Conservation (phyloP, 2,797 vertebrate genomes). For the Rhinella marina region DNA sequence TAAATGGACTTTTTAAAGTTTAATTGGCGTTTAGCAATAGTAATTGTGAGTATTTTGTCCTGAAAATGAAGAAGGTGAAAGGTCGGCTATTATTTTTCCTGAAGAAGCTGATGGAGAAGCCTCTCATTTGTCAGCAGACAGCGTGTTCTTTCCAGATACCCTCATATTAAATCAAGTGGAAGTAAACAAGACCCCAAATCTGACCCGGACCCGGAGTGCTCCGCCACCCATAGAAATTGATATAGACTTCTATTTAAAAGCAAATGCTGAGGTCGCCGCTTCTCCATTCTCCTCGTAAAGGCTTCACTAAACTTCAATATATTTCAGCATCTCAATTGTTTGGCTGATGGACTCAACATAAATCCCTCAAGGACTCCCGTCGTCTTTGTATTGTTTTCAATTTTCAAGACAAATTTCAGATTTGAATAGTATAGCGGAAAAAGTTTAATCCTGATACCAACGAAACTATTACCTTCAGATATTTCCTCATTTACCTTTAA, state of each 20-base stretch:
- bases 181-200: constrained; percentile 36
- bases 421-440: constrained; percentile 3
- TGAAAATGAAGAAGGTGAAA: background rate
- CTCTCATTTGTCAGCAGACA: constrained; percentile 39
- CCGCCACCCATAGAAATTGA: constrained; percentile 42
- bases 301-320: constrained; percentile 60
- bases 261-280: constrained; percentile 53
- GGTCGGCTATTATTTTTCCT: constrained; percentile 24
- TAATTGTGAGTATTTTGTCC: background rate
- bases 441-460: background rate
- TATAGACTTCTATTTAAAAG: constrained; percentile 58
- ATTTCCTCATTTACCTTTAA: background rate
- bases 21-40: constrained; percentile 7
- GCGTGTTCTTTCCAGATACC: constrained; percentile 35
- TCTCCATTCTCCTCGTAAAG: constrained; percentile 56
- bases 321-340: constrained; percentile 56
- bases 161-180: constrained; percentile 59
- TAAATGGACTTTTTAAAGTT: no score
- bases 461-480: background rate
- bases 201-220: constrained; percentile 45
- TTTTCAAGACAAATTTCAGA: constrained; percentile 29
- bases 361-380: constrained; percentile 41
- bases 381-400: background rate
- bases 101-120: constrained; percentile 28
- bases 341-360: constrained; percentile 43